Evolutionary conservation across 1,140 invertebrate genomes (phyloP), one percentile per base, ranked within the genome.

Genomic region (Pissodes strobi): DNA sequence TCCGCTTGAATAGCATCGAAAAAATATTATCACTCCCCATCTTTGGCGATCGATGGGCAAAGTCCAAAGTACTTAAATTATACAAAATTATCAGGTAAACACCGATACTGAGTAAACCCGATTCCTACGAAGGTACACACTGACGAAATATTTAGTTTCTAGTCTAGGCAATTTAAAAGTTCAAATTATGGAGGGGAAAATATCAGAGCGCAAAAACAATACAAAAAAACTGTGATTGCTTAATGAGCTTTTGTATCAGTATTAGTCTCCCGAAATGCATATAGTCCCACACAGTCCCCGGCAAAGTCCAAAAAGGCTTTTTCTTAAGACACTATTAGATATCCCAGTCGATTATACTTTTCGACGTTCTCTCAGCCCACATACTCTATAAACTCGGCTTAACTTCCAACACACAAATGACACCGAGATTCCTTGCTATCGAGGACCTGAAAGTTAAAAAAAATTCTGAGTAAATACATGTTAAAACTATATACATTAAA

Each of bases 11-110:
- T 2, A 64, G 18, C 34, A 55, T 68, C 15, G 45, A 21, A 63
- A 62, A 57, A 5, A 67, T 25, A 49, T 55, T 48, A 21, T 53
- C 22, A 43, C 59, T 51, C 8, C 60, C 60, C 66, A 68, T 65
- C 30, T 18, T 65, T 13, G 8, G 37, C 6, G 5, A 18, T 2
- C 17, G 2, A 13, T 12, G n/a, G n/a, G n/a, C n/a, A n/a, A 15
- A 8, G n/a, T 51, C 18, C 12, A 2, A 8, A 15, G n/a, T 21
- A 15, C 13, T 17, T 30, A 15, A 17, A 13, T 25, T 25, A 45
- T 12, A 45, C 4, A 39, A 3, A 8, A n/a, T 45, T 19, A 45
- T 9, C 19, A 18, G 18, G 19, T 45, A 45, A 45, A 45, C 41
- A 45, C 41, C 18, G 41, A 45, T 15, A 45, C 13, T 1, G 18